These are phyloP conservation scores for Lepus oiostolus DNA, from an alignment of 2,797 vertebrate genomes.

Conservation along the genomic window DNA sequence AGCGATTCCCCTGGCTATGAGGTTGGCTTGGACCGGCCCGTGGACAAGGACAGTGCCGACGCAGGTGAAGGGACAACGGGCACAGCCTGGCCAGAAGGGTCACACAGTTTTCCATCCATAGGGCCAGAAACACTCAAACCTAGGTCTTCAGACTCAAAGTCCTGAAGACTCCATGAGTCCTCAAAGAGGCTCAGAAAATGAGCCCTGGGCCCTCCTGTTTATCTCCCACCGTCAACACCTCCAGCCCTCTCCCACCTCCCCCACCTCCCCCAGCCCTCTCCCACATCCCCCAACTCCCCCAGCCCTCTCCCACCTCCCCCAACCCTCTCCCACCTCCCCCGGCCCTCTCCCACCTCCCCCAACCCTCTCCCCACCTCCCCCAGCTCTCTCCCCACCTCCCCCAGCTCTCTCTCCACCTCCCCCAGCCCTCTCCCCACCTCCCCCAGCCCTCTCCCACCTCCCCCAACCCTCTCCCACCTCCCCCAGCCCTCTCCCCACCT, in stretches of 20 bases:
- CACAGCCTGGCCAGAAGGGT: too few relatives aligned
- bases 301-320: neutral
- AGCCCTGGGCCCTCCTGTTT: neutral
- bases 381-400: too few relatives aligned
- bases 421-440: too few relatives aligned
- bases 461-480: too few relatives aligned
- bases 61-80: neutral
- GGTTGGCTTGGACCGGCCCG: neutral
- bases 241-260: too few relatives aligned
- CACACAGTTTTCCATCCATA: fast-evolving
- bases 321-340: neutral
- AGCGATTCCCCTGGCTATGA: neutral
- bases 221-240: neutral
- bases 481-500: too few relatives aligned
- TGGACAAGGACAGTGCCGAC: too few relatives aligned
- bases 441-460: too few relatives aligned
- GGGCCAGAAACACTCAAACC: neutral
- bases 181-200: neutral
- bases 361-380: neutral
- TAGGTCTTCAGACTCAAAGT: neutral
- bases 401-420: too few relatives aligned
- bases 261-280: neutral
- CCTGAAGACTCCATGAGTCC: neutral
- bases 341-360: neutral
- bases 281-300: neutral